A percentile compares a stretch with the other conserved stretches of the same genome.
These are phyloP conservation scores for Eumeta japonica DNA, from an alignment of 1,140 invertebrate species.

Conservation along the genomic window DNA sequence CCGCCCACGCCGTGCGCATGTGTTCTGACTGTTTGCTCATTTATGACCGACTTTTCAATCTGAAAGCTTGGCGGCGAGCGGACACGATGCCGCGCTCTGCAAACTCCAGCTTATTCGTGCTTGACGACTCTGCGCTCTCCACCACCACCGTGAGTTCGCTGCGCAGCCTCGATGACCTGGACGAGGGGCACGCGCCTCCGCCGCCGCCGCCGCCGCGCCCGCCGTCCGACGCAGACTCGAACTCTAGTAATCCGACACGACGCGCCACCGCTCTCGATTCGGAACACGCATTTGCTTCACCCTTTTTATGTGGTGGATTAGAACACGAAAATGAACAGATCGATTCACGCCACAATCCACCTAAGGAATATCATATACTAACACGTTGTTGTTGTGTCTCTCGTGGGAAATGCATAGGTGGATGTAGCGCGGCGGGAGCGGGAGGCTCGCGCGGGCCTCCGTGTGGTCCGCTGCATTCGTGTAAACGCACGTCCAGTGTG, in stretches of 20 bases:
- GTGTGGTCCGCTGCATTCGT: slow-evolving; percentile 58
- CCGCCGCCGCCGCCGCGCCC: too few relatives aligned
- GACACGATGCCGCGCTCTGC: slow-evolving; percentile 48
- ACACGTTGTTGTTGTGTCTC: slow-evolving; percentile 25
- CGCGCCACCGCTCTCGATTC: background rate
- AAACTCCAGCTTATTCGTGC: slow-evolving; percentile 60
- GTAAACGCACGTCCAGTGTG: slow-evolving; percentile 75
- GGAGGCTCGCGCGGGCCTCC: slow-evolving; percentile 44
- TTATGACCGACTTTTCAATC: slow-evolving; percentile 32
- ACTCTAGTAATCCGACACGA: too few relatives aligned
- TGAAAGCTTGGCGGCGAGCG: slow-evolving; percentile 10
- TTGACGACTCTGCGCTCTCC: slow-evolving; percentile 56
- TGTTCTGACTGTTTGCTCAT: slow-evolving; percentile 27
- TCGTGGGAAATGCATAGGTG: slow-evolving; percentile 11
- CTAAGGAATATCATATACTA: slow-evolving; percentile 34
- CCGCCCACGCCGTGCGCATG: slow-evolving; percentile 17
- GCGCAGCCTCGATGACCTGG: slow-evolving; percentile 62
- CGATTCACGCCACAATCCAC: slow-evolving; percentile 6
- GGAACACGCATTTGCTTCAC: slow-evolving; percentile 12
- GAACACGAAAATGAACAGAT: slow-evolving; percentile 10
- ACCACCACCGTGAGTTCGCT: slow-evolving; percentile 58
- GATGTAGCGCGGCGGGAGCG: slow-evolving; percentile 42
- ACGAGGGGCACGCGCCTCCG: slow-evolving; percentile 37
- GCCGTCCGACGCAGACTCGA: too few relatives aligned
- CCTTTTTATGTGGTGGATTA: slow-evolving; percentile 30